A percentile compares a stretch with the other conserved stretches of the same genome.
These are phyloP conservation scores for Aspidiotus rigidus DNA, from an alignment of 2,888 invertebrate genomes.

Conservation along the genomic window DNA sequence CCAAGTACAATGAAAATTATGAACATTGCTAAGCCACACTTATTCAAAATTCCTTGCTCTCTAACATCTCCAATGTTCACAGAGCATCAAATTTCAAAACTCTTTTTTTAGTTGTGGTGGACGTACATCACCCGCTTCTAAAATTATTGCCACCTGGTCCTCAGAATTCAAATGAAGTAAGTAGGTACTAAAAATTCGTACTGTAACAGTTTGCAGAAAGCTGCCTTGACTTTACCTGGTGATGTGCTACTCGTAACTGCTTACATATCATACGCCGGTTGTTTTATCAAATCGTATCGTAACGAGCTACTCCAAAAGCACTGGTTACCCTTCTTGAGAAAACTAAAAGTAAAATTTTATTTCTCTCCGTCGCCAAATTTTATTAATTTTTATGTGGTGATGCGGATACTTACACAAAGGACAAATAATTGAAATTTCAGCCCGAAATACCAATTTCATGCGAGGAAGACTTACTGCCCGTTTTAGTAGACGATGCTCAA, in stretches of 20 bases:
- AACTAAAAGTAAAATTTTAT: conserved; percentile 50
- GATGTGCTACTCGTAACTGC: conserved; percentile 81
- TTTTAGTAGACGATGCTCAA: conserved; percentile 85
- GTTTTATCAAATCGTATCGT: conserved; percentile 78
- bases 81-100: no score
- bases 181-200: no score
- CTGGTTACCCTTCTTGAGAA: conserved; percentile 72
- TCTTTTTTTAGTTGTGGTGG: no score
- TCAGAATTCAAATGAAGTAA: no score
- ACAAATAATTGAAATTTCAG: conserved; percentile 41
- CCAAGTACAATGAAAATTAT: no score
- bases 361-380: background rate
- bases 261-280: conserved; percentile 90
- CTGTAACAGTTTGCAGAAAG: conserved; percentile 52
- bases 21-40: no score
- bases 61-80: no score
- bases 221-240: conserved; percentile 73
- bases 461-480: conserved; percentile 68
- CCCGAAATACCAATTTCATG: conserved; percentile 70
- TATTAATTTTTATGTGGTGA: background rate
- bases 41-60: no score
- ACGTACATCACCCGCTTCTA: no score
- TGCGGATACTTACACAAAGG: background rate
- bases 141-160: no score
- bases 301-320: conserved; percentile 63